Evolutionary conservation across 2,797 vertebrate species (phyloP).

Genomic region (Cyprinella venusta): DNA sequence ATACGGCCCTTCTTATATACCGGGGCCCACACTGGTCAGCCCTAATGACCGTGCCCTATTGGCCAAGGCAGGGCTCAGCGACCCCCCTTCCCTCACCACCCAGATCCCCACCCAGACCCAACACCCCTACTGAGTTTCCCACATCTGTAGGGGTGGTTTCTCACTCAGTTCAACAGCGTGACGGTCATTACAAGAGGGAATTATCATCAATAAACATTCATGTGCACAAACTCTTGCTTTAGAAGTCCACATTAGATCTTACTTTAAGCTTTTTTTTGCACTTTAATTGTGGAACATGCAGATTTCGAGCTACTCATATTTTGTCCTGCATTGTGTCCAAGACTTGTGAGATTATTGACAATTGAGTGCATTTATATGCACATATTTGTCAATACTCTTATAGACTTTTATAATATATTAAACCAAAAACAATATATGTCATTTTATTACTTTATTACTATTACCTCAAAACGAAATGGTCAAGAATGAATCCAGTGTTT

Average conservation of each 20-base stretch:
- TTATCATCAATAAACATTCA: slow-evolving; percentile 41
- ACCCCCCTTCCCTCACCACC: slow-evolving; percentile 66
- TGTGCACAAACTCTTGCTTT: background rate
- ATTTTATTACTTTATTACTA: background rate
- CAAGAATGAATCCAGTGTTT: slow-evolving; percentile 30
- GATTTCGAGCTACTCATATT: background rate
- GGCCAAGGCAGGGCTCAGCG: slow-evolving; percentile 78
- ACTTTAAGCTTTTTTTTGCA: background rate
- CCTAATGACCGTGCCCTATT: slow-evolving; percentile 88
- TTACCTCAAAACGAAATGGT: slow-evolving; percentile 13
- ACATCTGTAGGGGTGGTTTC: slow-evolving; percentile 82
- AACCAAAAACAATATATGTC: slow-evolving; percentile 4
- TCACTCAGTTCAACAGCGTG: slow-evolving; percentile 64
- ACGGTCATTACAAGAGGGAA: slow-evolving; percentile 45
- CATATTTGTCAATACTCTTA: no score
- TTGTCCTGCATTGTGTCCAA: background rate
- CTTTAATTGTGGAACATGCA: background rate
- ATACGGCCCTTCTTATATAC: slow-evolving; percentile 86
- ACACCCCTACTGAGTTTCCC: slow-evolving; percentile 81
- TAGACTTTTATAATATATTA: background rate
- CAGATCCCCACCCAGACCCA: slow-evolving; percentile 64
- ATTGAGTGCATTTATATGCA: background rate
- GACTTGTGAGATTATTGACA: background rate
- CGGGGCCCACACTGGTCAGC: slow-evolving; percentile 83
- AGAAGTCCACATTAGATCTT: background rate